phyloP scores from a whole-genome alignment of 2,797 vertebrate genomes.

The Syndactyla subalaris region DNA sequence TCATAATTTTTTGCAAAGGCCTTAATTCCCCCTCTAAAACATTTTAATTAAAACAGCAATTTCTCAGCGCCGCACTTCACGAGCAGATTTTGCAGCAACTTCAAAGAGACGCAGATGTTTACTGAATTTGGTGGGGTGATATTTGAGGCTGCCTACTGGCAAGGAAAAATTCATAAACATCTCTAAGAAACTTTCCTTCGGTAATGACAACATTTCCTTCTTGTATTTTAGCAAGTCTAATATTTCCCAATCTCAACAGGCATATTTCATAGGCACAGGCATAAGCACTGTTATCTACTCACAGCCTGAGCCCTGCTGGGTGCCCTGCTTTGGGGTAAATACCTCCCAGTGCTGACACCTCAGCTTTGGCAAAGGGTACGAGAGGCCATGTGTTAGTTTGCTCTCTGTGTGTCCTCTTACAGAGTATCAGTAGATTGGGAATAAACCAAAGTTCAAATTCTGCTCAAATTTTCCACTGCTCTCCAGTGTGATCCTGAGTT shows the following conservation, averaged over 20 bases:
- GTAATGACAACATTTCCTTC: constrained; percentile 54
- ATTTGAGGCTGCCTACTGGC: constrained; percentile 29
- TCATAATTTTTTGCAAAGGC: constrained; percentile 44
- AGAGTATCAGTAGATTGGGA: not conserved
- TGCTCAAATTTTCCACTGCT: not conserved
- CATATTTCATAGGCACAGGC: not conserved
- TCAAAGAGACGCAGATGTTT: constrained; percentile 47
- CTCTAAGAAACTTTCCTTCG: constrained; percentile 28
- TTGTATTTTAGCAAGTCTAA: constrained; percentile 38
- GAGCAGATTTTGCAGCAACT: constrained; percentile 7
- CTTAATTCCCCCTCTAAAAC: constrained; percentile 43
- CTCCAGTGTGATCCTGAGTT: not conserved
- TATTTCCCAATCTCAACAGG: constrained; percentile 10
- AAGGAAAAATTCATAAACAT: constrained; percentile 44
- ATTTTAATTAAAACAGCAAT: constrained; percentile 51
- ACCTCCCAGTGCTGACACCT: not conserved
- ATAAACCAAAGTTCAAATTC: not conserved
- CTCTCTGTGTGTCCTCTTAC: not conserved
- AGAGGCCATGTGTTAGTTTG: not conserved
- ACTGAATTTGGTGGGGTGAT: constrained; percentile 29
- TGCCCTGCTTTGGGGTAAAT: not conserved
- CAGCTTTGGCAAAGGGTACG: not conserved
- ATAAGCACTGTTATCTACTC: not conserved
- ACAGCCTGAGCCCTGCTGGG: not conserved
- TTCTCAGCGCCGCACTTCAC: not conserved